These are phyloP conservation scores for Chaetorhynchus papuensis DNA, from an alignment of 2,113 vertebrate species.

Conservation along the genomic window DNA sequence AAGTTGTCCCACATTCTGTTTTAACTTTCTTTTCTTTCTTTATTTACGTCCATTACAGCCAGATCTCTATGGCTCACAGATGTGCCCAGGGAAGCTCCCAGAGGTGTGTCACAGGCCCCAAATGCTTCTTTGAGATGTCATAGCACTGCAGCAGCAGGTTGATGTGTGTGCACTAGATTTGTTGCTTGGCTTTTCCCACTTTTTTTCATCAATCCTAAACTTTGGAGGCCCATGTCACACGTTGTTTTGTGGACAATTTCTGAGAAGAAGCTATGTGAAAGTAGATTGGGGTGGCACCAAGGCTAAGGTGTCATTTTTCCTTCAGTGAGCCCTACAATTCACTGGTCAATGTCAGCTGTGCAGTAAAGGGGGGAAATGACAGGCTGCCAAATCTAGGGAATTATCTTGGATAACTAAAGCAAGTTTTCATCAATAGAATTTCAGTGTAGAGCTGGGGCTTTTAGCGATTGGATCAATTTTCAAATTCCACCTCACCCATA, in stretches of 20 bases:
- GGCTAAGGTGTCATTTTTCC: background rate
- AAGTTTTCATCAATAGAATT: background rate
- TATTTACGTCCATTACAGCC: slow-evolving; percentile 85
- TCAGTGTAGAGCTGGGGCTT: background rate
- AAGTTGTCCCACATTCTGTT: slow-evolving; percentile 82
- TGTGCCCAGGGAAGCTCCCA: slow-evolving; percentile 83
- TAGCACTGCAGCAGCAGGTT: slow-evolving; percentile 80
- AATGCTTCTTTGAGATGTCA: slow-evolving; percentile 82
- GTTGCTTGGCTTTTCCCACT: slow-evolving; percentile 79
- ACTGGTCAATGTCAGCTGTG: slow-evolving; percentile 42
- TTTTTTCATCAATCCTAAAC: slow-evolving; percentile 69
- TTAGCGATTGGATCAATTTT: background rate
- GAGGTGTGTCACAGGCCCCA: slow-evolving; percentile 84
- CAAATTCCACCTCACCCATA: background rate
- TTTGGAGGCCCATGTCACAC: slow-evolving; percentile 75
- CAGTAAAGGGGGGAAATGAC: slow-evolving; percentile 27
- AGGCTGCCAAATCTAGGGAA: slow-evolving; percentile 49
- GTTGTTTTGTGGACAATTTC: slow-evolving; percentile 68
- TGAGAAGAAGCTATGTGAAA: slow-evolving; percentile 35
- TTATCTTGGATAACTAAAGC: slow-evolving; percentile 57
- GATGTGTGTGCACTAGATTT: slow-evolving; percentile 81
- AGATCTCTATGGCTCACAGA: slow-evolving; percentile 87
- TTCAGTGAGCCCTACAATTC: slow-evolving; percentile 1
- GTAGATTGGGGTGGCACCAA: background rate
- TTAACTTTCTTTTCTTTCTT: slow-evolving; percentile 90